Evolutionary conservation across 2,888 invertebrate genomes (phyloP), one percentile per base, ranked within the genome.

Genomic region (Conus canariensis): DNA sequence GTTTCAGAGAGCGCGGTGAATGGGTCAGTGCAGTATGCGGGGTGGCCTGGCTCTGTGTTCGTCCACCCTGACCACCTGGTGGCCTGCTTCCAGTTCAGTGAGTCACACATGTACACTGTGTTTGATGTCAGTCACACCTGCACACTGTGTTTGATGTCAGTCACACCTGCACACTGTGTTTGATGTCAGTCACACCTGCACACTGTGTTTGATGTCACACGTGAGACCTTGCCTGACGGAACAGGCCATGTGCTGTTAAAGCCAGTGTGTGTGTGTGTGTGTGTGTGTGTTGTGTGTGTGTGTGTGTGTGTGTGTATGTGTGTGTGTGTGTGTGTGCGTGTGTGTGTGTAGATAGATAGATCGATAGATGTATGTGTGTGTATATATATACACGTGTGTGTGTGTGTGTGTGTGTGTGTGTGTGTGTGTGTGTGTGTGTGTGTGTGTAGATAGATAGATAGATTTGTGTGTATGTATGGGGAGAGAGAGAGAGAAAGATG

Each of bases 11-110:
- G 56, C 19, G 19, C 58, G 7, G 22, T 3, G 22, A 56, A 22
- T 9, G 56, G 58, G n/a, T 58, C 25, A 10, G 58, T 56, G 82
- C 82, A 4, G 82, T 83, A 58, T 22, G 86, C 67, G 4, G 90
- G 87, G 16, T 70, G 9, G n/a, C 82, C 90, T 58, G 91, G 91
- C 14, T 45, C 74, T 5, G 88, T 88, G 14, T 91, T 67, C 64
- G 83, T 90, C 22, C 22, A 93, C 91, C 5, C 90, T 90, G 74
- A 88, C 91, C 56, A 88, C 91, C 70, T 92, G 91, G 70, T 86
- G 91, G 4, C 77, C 90, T 10, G 60, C 91, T 22, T 86, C 92
- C 0, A 60, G 91, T 22, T 70, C 91, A 58, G 91, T 93, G 74
- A 92, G 93, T 5, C 64, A 64, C 83, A n/a, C 64, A 4, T 14